These are phyloP conservation scores for Chromoteleia sp. DNA, from an alignment of 2,888 invertebrate genomes.

Conservation along the genomic window DNA sequence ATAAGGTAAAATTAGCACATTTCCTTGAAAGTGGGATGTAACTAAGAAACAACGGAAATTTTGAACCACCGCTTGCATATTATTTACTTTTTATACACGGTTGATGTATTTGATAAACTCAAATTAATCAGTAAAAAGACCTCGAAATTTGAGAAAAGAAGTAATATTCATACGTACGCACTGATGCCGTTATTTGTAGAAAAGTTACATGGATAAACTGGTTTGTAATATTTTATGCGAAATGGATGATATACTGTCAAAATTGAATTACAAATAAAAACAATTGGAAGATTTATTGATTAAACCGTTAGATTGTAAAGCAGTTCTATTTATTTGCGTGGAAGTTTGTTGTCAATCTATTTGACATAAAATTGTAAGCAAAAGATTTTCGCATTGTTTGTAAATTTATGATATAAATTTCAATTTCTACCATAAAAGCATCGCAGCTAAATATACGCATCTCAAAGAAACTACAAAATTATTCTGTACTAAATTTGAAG, in stretches of 20 bases:
- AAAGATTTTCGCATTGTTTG: too few relatives aligned
- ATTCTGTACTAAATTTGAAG: too few relatives aligned
- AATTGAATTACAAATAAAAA: background rate
- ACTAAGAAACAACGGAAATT: conserved; percentile 1
- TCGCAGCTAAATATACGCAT: too few relatives aligned
- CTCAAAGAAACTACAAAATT: too few relatives aligned
- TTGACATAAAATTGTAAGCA: too few relatives aligned
- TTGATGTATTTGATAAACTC: background rate
- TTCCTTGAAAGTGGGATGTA: background rate
- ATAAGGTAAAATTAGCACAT: background rate
- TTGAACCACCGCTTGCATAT: background rate
- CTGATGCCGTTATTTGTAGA: background rate
- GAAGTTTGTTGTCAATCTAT: too few relatives aligned
- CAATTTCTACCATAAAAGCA: too few relatives aligned
- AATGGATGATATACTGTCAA: conserved; percentile 5
- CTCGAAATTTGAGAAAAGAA: background rate
- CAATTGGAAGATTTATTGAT: background rate
- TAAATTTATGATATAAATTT: too few relatives aligned
- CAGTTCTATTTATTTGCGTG: background rate
- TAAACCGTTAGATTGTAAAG: background rate
- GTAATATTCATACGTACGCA: background rate
- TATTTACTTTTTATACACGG: conserved; percentile 6
- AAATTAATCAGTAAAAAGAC: background rate
- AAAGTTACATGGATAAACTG: background rate
- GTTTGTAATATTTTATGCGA: conserved; percentile 3